phyloP scores from a whole-genome alignment of 2,888 invertebrate genomes.

The Miltochrista miniata region DNA sequence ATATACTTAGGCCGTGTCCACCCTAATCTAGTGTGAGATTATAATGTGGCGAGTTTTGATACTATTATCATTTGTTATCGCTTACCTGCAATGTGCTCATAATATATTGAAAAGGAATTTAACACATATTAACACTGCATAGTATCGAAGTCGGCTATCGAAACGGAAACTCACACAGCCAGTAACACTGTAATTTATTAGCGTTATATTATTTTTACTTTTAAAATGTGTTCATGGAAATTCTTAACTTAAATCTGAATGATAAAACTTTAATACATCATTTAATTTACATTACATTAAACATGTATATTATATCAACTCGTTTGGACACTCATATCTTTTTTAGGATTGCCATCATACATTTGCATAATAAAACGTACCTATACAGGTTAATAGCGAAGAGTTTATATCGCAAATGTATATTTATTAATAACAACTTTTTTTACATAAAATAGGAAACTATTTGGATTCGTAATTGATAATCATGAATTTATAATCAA shows the following conservation, averaged over 20 bases:
- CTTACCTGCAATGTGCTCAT: conserved; percentile 16
- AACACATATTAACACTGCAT: conserved; percentile 26
- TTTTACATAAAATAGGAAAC: conserved; percentile 3
- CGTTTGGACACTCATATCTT: conserved; percentile 16
- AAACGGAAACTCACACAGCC: conserved; percentile 13
- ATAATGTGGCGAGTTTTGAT: no score
- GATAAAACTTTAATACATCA: conserved; percentile 22
- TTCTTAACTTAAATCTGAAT: conserved; percentile 21
- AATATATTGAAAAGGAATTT: conserved; percentile 30
- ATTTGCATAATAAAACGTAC: conserved; percentile 13
- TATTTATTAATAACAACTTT: conserved; percentile 1
- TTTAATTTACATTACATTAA: conserved; percentile 2
- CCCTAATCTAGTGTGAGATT: no score
- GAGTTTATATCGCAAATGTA: neutral
- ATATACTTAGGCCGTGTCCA: no score
- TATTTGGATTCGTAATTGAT: conserved; percentile 2
- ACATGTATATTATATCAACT: conserved; percentile 4
- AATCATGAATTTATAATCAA: conserved; percentile 1
- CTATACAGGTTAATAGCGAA: conserved; percentile 5
- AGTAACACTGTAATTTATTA: conserved; percentile 19
- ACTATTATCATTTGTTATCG: conserved; percentile 11
- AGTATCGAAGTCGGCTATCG: conserved; percentile 29
- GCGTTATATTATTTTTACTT: conserved; percentile 25
- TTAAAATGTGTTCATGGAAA: conserved; percentile 22
- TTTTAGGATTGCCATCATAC: conserved; percentile 10